Evolutionary conservation across 2,113 vertebrate genomes (phyloP), one percentile per base, ranked within the genome.

Genomic region (Burhinus oedicnemus): DNA sequence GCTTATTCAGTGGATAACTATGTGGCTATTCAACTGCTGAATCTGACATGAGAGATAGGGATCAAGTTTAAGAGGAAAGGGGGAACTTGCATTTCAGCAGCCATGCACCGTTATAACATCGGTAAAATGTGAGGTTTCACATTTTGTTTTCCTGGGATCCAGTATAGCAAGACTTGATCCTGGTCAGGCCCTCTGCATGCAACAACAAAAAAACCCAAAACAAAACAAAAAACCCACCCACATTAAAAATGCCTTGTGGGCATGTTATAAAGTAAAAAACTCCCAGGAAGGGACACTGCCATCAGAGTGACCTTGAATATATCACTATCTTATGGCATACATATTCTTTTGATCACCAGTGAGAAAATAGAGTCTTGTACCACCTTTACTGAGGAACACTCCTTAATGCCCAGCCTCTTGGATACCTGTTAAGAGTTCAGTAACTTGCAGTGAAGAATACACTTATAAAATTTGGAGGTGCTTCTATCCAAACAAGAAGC

Each of bases 1-100:
- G 83, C n/a, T 84, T 89, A 81, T 51, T 60, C 55, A 91, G 72
- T 52, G 69, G 72, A 93, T 95, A 94, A 81, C 55, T 94, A 78
- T 9, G 23, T 40, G n/a, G 77, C 76, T 92, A 38, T 42, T 81
- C n/a, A 89, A 75, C 58, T 81, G 80, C 76, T 78, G 42, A 77
- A 94, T 78, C 26, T 60, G 32, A 89, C 69, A 64, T 2, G 2
- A 89, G 15, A 38, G 20, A 75, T 0, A 51, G 17, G 38, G 17
- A 92, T 83, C 64, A 70, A 68, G 47, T n/a, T 78, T 38, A 71
- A 0, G 0, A 75, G 45, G 34, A 83, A 90, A 83, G 25, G 3
- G 26, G 15, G 12, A 94, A 45, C 10, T 32, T 81, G 19, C 19
- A 54, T 57, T 90, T 70, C 49, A 83, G 40, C 38, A 85, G 44